These are phyloP conservation scores for Melipona beecheii DNA, from an alignment of 2,888 invertebrate genomes.

Conservation along the genomic window DNA sequence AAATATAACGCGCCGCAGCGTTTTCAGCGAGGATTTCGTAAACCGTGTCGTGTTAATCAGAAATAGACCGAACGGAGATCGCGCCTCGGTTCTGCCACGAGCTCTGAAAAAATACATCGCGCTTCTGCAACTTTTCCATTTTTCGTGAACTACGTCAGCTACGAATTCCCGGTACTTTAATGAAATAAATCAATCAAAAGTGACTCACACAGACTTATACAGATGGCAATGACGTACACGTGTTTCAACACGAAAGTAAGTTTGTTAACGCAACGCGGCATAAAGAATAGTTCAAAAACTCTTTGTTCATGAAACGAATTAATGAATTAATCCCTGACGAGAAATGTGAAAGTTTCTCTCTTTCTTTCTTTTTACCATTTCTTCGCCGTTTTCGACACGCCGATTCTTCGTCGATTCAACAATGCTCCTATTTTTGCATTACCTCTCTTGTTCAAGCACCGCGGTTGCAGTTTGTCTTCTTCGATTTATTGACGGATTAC, in stretches of 20 bases:
- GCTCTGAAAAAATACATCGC: slow-evolving; percentile 27
- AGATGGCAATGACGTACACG: not conserved
- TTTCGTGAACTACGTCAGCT: not conserved
- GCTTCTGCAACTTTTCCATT: slow-evolving; percentile 21
- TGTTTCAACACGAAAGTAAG: not conserved
- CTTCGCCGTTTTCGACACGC: not conserved
- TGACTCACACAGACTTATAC: no score
- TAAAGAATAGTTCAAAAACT: not conserved
- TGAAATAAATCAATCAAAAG: not conserved
- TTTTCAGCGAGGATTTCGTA: slow-evolving; percentile 44
- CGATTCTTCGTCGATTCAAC: slow-evolving; percentile 14
- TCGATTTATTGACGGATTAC: slow-evolving; percentile 61
- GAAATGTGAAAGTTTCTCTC: not conserved
- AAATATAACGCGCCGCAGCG: slow-evolving; percentile 36
- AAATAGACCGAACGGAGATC: slow-evolving; percentile 47
- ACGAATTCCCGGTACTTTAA: slow-evolving; percentile 10
- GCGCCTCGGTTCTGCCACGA: not conserved
- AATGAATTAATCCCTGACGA: not conserved
- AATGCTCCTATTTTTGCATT: slow-evolving; percentile 29
- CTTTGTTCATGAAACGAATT: not conserved
- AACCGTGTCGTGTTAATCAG: slow-evolving; percentile 49
- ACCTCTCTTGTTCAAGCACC: not conserved
- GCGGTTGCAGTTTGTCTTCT: slow-evolving; percentile 40
- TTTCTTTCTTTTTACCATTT: not conserved
- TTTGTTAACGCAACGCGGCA: not conserved